These are phyloP conservation scores for Semotilus atromaculatus DNA, from an alignment of 2,797 vertebrate genomes.

Conservation along the genomic window DNA sequence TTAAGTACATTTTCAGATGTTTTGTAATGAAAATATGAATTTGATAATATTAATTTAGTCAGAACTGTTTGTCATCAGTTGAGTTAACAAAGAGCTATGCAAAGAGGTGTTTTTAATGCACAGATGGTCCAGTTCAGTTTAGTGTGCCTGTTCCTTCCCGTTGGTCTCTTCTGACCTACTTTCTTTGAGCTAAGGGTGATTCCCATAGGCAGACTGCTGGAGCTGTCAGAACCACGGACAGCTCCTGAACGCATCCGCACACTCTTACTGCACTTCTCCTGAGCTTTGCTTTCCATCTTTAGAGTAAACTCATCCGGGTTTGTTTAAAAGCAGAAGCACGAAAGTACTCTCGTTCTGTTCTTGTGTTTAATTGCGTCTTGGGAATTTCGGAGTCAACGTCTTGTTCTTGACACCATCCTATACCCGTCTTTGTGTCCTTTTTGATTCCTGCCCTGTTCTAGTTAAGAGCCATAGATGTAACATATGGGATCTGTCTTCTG, in stretches of 20 bases:
- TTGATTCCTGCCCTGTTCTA: background rate
- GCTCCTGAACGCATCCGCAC: slow-evolving; percentile 6
- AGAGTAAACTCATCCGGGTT: slow-evolving; percentile 10
- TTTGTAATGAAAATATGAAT: background rate
- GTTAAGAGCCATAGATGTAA: background rate
- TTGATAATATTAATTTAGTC: background rate
- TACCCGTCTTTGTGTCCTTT: background rate
- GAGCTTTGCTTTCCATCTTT: slow-evolving; percentile 32
- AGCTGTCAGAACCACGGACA: slow-evolving; percentile 52
- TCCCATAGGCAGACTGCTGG: slow-evolving; percentile 36
- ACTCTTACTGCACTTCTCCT: slow-evolving; percentile 5
- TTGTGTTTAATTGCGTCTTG: background rate
- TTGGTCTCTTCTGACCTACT: slow-evolving; percentile 54
- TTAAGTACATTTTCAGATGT: background rate
- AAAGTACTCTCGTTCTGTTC: slow-evolving; percentile 3
- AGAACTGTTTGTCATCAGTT: background rate
- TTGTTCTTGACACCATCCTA: slow-evolving; percentile 3
- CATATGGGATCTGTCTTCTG: background rate
- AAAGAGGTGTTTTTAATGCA: slow-evolving; percentile 5
- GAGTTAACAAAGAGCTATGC: background rate
- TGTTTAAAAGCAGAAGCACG: background rate
- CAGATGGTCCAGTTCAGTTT: slow-evolving; percentile 15
- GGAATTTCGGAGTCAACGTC: background rate
- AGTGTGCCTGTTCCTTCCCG: slow-evolving; percentile 27
- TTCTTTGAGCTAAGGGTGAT: slow-evolving; percentile 47